These are phyloP conservation scores for Oasisia sp. DNA, from an alignment of 2,888 invertebrate species.

Conservation along the genomic window DNA sequence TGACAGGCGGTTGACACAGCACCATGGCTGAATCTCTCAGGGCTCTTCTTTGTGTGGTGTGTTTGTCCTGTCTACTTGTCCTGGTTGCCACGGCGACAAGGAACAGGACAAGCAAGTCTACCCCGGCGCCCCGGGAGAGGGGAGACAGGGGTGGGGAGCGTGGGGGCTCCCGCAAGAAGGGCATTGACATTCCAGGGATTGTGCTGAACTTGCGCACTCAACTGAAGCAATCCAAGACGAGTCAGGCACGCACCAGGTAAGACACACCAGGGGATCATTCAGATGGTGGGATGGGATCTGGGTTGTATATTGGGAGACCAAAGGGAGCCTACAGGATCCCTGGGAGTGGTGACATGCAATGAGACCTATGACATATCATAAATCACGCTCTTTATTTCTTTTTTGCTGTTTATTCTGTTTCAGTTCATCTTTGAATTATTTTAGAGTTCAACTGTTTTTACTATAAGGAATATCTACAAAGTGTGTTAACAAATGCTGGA, in stretches of 20 bases:
- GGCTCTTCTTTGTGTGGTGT: neutral
- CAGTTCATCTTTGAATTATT: no score
- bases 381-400: no score
- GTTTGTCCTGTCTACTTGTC: neutral
- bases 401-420: no score
- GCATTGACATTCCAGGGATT: neutral
- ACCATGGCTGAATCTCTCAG: neutral
- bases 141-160: neutral
- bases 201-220: neutral
- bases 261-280: neutral
- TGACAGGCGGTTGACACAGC: neutral
- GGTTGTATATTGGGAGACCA: no score
- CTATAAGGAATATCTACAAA: no score
- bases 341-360: no score
- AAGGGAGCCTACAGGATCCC: no score
- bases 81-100: neutral
- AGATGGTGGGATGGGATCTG: no score
- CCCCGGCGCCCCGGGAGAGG: neutral
- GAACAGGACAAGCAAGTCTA: neutral
- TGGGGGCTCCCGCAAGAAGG: neutral
- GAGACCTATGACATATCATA: no score
- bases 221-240: neutral
- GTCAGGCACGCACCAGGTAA: conserved; percentile 4
- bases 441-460: no score
- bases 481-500: no score